These are phyloP conservation scores for Vesta saturnalis DNA, from an alignment of 2,888 invertebrate species.

Conservation along the genomic window DNA sequence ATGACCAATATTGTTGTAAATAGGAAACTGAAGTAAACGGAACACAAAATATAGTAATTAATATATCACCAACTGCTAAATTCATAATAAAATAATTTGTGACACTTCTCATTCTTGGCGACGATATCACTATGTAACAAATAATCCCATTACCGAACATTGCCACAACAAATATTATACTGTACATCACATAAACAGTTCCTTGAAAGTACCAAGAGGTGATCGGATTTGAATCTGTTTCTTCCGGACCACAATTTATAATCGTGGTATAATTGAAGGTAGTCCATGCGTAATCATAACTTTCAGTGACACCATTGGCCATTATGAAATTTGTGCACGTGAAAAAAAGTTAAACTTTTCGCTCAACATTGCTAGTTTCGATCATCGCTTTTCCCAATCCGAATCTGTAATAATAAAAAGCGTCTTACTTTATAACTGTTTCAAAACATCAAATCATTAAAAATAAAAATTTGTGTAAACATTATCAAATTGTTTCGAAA, in stretches of 20 bases:
- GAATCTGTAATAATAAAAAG: too few species aligned
- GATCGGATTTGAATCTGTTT: constrained; percentile 20
- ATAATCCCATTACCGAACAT: constrained; percentile 81
- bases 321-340: neutral
- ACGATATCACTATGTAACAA: constrained; percentile 85
- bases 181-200: constrained; percentile 76
- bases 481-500: constrained; percentile 8
- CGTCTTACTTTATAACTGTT: too few species aligned
- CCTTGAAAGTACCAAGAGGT: constrained; percentile 67
- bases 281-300: constrained; percentile 12
- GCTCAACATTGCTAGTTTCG: neutral
- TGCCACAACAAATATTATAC: constrained; percentile 75
- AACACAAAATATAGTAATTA: constrained; percentile 91
- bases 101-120: constrained; percentile 89
- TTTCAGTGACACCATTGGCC: neutral
- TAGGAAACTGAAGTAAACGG: constrained; percentile 89
- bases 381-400: too few species aligned
- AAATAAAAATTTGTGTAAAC: too few species aligned
- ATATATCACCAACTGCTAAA: constrained; percentile 87
- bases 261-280: constrained; percentile 5
- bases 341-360: neutral
- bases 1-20: constrained; percentile 88
- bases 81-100: constrained; percentile 93
- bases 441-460: too few species aligned
- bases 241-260: constrained; percentile 15